Evolutionary conservation across 1,140 invertebrate genomes (phyloP).

Genomic region (Carposina sasakii): DNA sequence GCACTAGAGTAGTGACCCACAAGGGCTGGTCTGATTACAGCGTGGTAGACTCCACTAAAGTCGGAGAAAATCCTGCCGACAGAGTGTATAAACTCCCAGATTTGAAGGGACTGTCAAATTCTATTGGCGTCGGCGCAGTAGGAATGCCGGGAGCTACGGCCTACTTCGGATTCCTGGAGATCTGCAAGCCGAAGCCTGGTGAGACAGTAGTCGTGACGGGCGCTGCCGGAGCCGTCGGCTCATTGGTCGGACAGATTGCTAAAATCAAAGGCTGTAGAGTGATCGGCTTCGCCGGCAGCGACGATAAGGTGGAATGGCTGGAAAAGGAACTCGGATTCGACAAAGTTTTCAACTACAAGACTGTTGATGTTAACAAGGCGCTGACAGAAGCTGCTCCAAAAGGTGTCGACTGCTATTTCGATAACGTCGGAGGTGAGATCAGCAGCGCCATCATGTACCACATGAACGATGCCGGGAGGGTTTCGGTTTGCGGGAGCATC

Average conservation of each 20-base stretch:
- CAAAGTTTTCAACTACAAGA: conserved; percentile 80
- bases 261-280: conserved; percentile 81
- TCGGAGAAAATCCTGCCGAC: too few relatives aligned
- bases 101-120: conserved; percentile 38
- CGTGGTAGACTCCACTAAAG: conserved; percentile 31
- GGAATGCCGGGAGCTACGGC: conserved; percentile 75
- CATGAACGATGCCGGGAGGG: conserved; percentile 75
- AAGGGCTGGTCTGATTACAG: conserved; percentile 75
- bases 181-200: conserved; percentile 79
- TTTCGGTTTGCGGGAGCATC: conserved; percentile 77
- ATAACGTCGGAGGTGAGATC: conserved; percentile 78
- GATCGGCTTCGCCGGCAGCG: conserved; percentile 80
- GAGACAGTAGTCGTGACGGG: conserved; percentile 80
- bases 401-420: conserved; percentile 78
- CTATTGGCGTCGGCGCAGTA: conserved; percentile 40
- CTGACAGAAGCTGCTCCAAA: conserved; percentile 74
- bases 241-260: conserved; percentile 82
- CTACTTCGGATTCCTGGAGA: conserved; percentile 81
- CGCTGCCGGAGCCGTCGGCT: conserved; percentile 81
- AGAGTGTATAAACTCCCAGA: conserved; percentile 47
- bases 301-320: conserved; percentile 79
- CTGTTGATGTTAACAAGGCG: conserved; percentile 57
- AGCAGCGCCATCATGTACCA: conserved; percentile 74
- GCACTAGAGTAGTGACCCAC: conserved; percentile 69
- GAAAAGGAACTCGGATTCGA: conserved; percentile 77